Evolutionary conservation across 2,113 vertebrate genomes (phyloP).

Genomic region (Menidia beryllina): DNA sequence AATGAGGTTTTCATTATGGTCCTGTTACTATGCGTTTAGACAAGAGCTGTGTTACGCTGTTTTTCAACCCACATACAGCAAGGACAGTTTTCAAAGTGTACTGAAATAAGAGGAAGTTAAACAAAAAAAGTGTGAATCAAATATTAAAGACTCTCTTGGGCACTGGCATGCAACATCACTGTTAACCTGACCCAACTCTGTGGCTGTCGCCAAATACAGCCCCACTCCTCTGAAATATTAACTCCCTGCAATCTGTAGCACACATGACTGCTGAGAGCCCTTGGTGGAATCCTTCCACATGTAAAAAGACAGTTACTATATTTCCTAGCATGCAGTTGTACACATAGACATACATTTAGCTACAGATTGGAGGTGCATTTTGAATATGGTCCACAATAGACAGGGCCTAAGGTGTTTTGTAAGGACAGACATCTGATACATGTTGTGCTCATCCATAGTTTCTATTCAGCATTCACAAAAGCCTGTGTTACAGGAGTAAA

Average conservation of each 20-base stretch:
- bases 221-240: slow-evolving; percentile 76
- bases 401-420: accelerated
- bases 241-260: slow-evolving; percentile 65
- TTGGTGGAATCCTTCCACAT: slow-evolving; percentile 14
- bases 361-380: background rate
- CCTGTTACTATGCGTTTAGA: too few species aligned
- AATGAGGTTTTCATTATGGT: background rate
- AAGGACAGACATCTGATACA: too few species aligned
- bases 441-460: too few species aligned
- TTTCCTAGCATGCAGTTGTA: background rate
- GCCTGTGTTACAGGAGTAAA: too few species aligned
- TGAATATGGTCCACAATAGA: background rate
- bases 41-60: background rate
- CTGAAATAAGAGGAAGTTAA: slow-evolving; percentile 57
- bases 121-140: slow-evolving; percentile 66
- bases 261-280: slow-evolving; percentile 31
- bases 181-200: slow-evolving; percentile 65
- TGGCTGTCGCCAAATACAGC: slow-evolving; percentile 65
- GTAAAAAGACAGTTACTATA: slow-evolving; percentile 21
- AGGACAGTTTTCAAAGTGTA: slow-evolving; percentile 40
- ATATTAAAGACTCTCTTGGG: slow-evolving; percentile 76
- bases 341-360: background rate
- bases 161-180: slow-evolving; percentile 67
- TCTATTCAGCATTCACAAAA: too few species aligned
- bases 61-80: slow-evolving; percentile 31